phyloP scores from a whole-genome alignment of 2,797 vertebrate species.

The Pteronotus mesoamericanus region DNA sequence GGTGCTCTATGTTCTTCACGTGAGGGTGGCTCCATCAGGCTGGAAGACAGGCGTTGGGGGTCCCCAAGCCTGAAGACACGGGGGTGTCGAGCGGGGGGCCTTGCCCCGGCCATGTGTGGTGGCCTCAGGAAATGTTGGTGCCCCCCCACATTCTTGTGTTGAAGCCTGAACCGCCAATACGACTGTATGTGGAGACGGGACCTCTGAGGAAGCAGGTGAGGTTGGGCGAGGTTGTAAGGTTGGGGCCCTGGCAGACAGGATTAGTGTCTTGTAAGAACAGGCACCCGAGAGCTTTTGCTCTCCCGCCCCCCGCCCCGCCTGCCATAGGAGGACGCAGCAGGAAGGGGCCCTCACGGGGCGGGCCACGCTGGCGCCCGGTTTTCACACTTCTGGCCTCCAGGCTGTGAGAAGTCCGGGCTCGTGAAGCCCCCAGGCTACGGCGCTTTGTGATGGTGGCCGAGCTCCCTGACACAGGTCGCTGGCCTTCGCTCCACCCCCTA shows the following conservation, averaged over 20 bases:
- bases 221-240: not conserved
- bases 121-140: not conserved
- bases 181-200: not conserved
- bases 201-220: not conserved
- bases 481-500: not conserved
- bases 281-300: rapidly evolving
- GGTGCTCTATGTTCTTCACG: not conserved
- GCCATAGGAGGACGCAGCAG: not conserved
- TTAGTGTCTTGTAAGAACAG: too few relatives aligned
- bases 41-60: not conserved
- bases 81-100: too few relatives aligned
- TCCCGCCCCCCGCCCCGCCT: rapidly evolving
- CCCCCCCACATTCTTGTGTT: not conserved
- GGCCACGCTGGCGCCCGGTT: not conserved
- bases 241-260: not conserved
- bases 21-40: not conserved
- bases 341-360: not conserved
- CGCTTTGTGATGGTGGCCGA: rapidly evolving
- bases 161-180: not conserved
- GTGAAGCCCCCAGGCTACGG: not conserved
- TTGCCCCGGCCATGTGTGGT: not conserved
- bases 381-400: not conserved
- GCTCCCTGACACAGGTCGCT: rapidly evolving
- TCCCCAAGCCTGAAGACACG: not conserved
- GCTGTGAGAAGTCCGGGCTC: rapidly evolving